Conservation (phyloP, 2,888 invertebrate species). For the Hybos culiciformis region DNA sequence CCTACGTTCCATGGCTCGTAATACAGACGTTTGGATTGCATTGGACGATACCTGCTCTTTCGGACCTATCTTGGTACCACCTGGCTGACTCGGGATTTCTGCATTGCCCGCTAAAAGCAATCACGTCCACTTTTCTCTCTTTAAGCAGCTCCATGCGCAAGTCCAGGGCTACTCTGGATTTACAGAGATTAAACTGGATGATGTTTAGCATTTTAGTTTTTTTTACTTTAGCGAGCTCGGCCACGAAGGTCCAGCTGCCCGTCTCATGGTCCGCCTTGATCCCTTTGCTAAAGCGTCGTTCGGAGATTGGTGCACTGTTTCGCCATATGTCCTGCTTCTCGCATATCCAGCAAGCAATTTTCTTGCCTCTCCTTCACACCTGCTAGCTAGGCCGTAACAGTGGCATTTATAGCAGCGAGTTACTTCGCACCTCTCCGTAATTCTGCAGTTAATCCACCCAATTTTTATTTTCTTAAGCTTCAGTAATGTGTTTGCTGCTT, state of each 20-base stretch:
- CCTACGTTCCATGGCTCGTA: too few relatives aligned
- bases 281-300: too few relatives aligned
- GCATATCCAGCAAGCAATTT: background rate
- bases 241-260: background rate
- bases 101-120: constrained; percentile 7
- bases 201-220: background rate
- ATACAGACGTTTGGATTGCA: too few relatives aligned
- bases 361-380: background rate
- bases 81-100: too few relatives aligned
- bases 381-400: background rate
- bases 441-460: too few relatives aligned
- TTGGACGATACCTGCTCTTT: too few relatives aligned
- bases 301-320: too few relatives aligned
- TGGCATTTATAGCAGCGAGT: too few relatives aligned
- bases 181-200: constrained; percentile 6
- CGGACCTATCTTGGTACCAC: too few relatives aligned
- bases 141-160: background rate
- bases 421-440: too few relatives aligned
- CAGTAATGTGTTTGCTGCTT: too few relatives aligned
- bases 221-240: background rate
- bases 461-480: too few relatives aligned
- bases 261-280: background rate
- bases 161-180: constrained; percentile 5
- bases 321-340: background rate
- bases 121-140: constrained; percentile 1